These are phyloP conservation scores for Rhagium mordax DNA, from an alignment of 2,888 invertebrate species.

Conservation along the genomic window DNA sequence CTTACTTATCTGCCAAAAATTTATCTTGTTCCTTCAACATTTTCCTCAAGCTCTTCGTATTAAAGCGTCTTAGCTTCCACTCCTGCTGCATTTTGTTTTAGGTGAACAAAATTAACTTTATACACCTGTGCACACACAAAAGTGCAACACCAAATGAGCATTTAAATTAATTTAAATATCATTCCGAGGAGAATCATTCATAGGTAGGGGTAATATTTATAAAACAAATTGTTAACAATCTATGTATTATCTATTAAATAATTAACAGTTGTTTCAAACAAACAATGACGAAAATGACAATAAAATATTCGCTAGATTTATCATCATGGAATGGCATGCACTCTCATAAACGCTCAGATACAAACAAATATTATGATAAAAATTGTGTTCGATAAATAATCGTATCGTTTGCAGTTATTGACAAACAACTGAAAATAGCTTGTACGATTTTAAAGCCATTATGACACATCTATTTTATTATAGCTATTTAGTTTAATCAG, in stretches of 20 bases:
- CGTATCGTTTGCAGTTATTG: not conserved
- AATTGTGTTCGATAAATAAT: not conserved
- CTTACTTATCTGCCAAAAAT: not conserved
- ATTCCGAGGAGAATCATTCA: not conserved
- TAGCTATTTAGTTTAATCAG: too few species aligned
- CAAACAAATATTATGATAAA: not conserved
- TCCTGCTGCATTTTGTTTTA: not conserved
- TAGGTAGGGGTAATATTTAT: not conserved
- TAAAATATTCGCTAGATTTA: not conserved
- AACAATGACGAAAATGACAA: not conserved
- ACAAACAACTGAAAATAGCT: not conserved
- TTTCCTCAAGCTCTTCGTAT: not conserved
- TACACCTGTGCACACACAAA: not conserved
- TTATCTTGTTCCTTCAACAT: not conserved
- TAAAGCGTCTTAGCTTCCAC: not conserved
- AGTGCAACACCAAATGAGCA: not conserved
- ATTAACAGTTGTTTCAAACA: not conserved
- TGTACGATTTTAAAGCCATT: too few species aligned
- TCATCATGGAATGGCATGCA: not conserved
- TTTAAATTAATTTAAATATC: not conserved
- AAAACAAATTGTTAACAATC: not conserved
- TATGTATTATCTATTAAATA: not conserved
- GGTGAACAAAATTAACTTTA: not conserved
- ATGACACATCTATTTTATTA: too few species aligned
- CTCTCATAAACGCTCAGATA: not conserved